Percentiles rank a stretch among this genome's conserved stretches.
phyloP scores from a whole-genome alignment of 2,113 vertebrate species.

The Danio rerio region DNA sequence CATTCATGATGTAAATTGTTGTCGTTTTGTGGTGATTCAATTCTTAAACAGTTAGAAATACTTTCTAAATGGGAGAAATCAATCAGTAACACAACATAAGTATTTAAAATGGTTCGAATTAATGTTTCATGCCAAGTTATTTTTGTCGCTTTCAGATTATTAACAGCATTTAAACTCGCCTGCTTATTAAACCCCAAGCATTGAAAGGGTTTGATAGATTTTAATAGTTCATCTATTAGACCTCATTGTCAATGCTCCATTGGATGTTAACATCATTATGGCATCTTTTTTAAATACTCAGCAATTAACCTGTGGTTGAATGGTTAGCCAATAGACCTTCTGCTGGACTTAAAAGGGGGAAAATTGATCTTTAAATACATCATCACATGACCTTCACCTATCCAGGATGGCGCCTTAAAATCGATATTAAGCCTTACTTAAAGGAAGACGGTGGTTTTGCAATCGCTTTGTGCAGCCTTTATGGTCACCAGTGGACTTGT shows the following conservation, averaged over 20 bases:
- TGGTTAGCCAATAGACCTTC: background rate
- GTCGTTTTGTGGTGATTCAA: too few relatives aligned
- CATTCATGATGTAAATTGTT: too few relatives aligned
- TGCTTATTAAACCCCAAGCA: too few relatives aligned
- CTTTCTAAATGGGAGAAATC: too few relatives aligned
- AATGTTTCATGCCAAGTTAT: too few relatives aligned
- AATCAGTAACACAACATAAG: too few relatives aligned
- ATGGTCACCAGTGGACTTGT: background rate
- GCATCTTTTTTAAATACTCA: background rate
- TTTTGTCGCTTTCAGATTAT: too few relatives aligned
- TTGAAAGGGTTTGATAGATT: too few relatives aligned
- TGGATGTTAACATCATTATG: background rate
- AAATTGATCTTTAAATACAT: background rate
- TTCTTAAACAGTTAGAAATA: too few relatives aligned
- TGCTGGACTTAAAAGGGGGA: background rate
- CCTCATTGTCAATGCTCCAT: background rate
- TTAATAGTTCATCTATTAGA: too few relatives aligned
- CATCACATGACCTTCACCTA: constrained; percentile 12
- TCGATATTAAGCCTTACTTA: background rate
- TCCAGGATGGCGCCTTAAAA: background rate
- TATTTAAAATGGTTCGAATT: too few relatives aligned
- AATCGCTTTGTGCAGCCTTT: background rate
- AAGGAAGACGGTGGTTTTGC: background rate
- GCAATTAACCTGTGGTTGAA: background rate
- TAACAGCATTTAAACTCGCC: too few relatives aligned